Percentiles rank a stretch among this genome's conserved stretches.
Evolutionary conservation across 2,113 vertebrate species (phyloP).

Genomic region (Gnathochromis pfefferi): DNA sequence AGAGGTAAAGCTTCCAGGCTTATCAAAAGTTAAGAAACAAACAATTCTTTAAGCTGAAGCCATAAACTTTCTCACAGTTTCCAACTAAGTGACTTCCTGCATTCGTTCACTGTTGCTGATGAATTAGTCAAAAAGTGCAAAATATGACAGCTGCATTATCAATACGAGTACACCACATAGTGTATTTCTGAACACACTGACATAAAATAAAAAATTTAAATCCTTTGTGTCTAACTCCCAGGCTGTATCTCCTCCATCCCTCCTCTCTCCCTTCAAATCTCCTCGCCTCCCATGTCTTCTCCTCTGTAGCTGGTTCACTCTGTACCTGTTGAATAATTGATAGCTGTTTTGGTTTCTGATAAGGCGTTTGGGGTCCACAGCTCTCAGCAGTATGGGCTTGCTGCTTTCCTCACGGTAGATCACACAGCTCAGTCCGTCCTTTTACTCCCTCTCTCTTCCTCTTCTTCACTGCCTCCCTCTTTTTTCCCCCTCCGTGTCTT

Average conservation of each 20-base stretch:
- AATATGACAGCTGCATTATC: not conserved
- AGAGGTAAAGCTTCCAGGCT: not conserved
- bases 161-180: not conserved
- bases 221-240: slow-evolving; percentile 4
- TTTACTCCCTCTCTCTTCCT: not conserved
- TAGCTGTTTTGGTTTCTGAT: slow-evolving; percentile 62
- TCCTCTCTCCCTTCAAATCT: slow-evolving; percentile 4
- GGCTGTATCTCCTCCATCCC: slow-evolving; percentile 8
- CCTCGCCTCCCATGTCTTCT: slow-evolving; percentile 48
- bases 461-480: not conserved
- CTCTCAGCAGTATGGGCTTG: slow-evolving; percentile 39
- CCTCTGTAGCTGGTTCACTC: slow-evolving; percentile 47
- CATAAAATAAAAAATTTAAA: not conserved
- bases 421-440: slow-evolving; percentile 15
- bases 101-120: not conserved
- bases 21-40: not conserved
- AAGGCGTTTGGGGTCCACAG: slow-evolving; percentile 49
- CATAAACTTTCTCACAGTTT: not conserved
- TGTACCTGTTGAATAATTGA: slow-evolving; percentile 70
- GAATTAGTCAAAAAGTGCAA: not conserved
- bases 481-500: not conserved
- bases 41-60: not conserved
- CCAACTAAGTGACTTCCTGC: not conserved
- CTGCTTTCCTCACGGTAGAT: slow-evolving; percentile 35
- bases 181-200: not conserved